Conservation (phyloP, 2,797 vertebrate species). For the Cyclopterus lumpus region DNA sequence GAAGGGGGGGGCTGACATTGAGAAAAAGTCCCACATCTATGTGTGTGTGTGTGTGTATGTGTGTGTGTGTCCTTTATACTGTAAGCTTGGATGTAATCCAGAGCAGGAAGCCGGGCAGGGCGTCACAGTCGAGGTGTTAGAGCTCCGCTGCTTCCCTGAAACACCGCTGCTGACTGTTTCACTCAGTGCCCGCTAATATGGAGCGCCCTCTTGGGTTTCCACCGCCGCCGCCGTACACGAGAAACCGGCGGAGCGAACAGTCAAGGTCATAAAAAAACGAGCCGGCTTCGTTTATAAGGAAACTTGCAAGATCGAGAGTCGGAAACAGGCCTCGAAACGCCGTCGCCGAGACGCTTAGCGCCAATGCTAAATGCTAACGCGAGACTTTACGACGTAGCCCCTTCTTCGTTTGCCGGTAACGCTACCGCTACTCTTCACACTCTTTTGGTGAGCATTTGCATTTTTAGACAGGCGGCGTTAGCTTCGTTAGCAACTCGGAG, state of each 20-base stretch:
- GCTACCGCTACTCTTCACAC: conserved; percentile 38
- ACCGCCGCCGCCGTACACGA: conserved; percentile 3
- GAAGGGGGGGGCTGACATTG: conserved; percentile 5
- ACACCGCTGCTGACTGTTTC: conserved; percentile 79
- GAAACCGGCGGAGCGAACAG: conserved; percentile 37
- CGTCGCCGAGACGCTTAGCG: conserved; percentile 8
- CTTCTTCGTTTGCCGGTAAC: too few relatives aligned
- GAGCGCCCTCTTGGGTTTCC: conserved; percentile 71
- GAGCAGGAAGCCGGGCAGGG: conserved; percentile 72
- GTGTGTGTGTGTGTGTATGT: conserved; percentile 25
- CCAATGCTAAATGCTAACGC: too few relatives aligned
- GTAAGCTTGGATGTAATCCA: conserved; percentile 75
- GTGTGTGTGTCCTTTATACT: conserved; percentile 41
- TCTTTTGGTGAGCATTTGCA: conserved; percentile 12
- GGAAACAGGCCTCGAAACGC: too few relatives aligned
- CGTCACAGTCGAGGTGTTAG: conserved; percentile 75
- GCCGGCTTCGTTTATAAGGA: conserved; percentile 13
- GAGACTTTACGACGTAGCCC: too few relatives aligned
- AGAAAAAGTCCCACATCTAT: conserved; percentile 34
- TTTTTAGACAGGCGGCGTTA: conserved; percentile 31
- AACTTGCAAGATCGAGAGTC: conserved; percentile 25
- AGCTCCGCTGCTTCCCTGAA: conserved; percentile 73
- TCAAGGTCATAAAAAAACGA: conserved; percentile 58
- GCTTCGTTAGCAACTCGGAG: conserved; percentile 7
- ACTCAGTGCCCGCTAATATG: conserved; percentile 78